Conservation (phyloP, 2,113 vertebrate species). For the Sorex fumeus region DNA sequence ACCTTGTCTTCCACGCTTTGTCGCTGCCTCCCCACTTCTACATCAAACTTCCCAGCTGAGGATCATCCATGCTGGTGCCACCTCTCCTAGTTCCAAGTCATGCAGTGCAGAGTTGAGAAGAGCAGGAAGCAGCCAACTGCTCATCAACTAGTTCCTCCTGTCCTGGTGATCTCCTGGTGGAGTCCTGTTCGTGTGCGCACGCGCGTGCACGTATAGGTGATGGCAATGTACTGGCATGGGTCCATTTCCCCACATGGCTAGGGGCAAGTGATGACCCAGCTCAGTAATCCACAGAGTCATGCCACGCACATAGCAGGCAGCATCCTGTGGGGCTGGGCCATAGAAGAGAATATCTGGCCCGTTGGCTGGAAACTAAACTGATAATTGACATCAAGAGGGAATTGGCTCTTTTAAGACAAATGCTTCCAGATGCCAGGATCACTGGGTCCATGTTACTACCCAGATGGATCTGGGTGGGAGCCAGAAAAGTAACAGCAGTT, state of each 20-base stretch:
- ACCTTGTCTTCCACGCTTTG: rapidly evolving
- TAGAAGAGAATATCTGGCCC: conserved; percentile 34
- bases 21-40: rapidly evolving
- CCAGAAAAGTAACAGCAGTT: conserved; percentile 84
- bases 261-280: background rate
- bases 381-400: conserved; percentile 76
- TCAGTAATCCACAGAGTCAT: background rate
- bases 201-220: background rate
- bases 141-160: background rate
- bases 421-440: conserved; percentile 83
- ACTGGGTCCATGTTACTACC: conserved; percentile 79
- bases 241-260: too few species aligned
- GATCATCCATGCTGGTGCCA: rapidly evolving
- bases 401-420: conserved; percentile 84
- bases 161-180: background rate
- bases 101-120: background rate
- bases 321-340: background rate
- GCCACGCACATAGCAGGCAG: background rate
- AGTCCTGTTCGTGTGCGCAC: background rate
- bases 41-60: background rate
- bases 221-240: background rate
- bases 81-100: background rate
- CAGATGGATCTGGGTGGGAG: conserved; percentile 84
- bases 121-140: background rate
- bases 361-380: conserved; percentile 75